Evolutionary conservation across 2,888 invertebrate species (phyloP), one percentile per base, ranked within the genome.

Genomic region (Tiphia femorata): DNA sequence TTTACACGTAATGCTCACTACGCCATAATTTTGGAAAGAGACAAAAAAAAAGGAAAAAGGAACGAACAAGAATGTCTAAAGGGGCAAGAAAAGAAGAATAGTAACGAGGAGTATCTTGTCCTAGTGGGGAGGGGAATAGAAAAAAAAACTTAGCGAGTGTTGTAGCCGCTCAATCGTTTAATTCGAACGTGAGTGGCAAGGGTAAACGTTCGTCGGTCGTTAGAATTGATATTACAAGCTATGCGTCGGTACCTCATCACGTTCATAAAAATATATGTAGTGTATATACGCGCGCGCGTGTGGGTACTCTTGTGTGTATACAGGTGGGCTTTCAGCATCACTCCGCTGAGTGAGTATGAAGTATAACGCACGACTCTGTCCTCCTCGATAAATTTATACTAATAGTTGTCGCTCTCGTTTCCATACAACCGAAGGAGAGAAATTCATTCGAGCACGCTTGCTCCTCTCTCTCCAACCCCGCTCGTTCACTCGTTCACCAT

Each of bases 261-360:
- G 79, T 80, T 81, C 79, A 81, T 81, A 82, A 82, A 83, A 83
- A 82, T 83, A 83, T 82, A 80, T 80, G 71, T 68, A 64, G 60
- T 65, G 44, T 57, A 58, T 52, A 67, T 63, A 61, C 64, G 33
- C 46, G 25, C 20, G 12, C 29, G 23, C 43, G 43, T 19, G 30
- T 44, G 43, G 37, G 30, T 19, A 30, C 17, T 41, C 38, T 17
- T 50, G 48, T 50, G 37, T 40, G 49, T 63, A 62, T 71, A 74
- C 64, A 70, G 73, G 70, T 76, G 70, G 72, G 65, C 57, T 61
- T 66, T 58, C 60, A 59, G 64, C 49, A 63, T 73, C 65, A 54
- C 70, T 75, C 70, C 70, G 62, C 67, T 72, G 70, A 64, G 63
- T 72, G 6, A 72, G n/a, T n/a, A n/a, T n/a, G n/a, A n/a, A n/a